Base-by-base conservation (phyloP, 2,113 vertebrate genomes). In the Larimichthys polyactis region DNA sequence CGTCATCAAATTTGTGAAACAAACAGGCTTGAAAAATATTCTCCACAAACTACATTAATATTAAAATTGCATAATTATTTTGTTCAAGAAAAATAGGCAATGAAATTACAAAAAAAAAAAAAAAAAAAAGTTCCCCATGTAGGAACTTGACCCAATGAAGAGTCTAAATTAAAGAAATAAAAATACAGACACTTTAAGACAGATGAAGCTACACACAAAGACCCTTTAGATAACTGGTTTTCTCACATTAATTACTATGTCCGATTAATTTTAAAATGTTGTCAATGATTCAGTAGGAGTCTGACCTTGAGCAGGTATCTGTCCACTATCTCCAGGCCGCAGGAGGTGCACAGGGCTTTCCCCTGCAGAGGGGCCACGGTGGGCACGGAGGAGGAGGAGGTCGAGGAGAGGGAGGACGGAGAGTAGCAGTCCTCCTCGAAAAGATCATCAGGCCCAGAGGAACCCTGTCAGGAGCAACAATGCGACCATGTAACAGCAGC, bases 231-330 rank as follows among this genome's bases (percentile, higher is more conserved):
- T 8, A 2, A 8, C 6, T 40, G 36, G 14, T 48, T 32, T 29
- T 32, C 7, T 60, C 9, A 62, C 4, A 36, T 11, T 20, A 62
- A 60, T 10, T 9, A 14, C 44, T 40, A 40, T 40, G 6, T 7
- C 20, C 5, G 5, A 12, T 24, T 29, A 11, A 24, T 24, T 63
- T 9, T 4, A 22, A 36, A 51, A 0, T 46, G 43, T 16, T 51
- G 27, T 22, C 29, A 76, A 1, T 36, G 48, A 1, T 12, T 4
- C 17, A 24, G 19, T 1, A 9, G 1, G 51, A 29, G 32, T 44
- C 90, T 87, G 90, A 99, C 98, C 98, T 99, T 99, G 22, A 99
- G 96, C 59, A 99, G 95, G 92, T 98, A 99, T 84, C 98, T 95
- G 94, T 99, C 98, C 84, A 97, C 93, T 12, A 99, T 99, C 84